Conservation (phyloP, 2,797 vertebrate species). For the Anabas testudineus region DNA sequence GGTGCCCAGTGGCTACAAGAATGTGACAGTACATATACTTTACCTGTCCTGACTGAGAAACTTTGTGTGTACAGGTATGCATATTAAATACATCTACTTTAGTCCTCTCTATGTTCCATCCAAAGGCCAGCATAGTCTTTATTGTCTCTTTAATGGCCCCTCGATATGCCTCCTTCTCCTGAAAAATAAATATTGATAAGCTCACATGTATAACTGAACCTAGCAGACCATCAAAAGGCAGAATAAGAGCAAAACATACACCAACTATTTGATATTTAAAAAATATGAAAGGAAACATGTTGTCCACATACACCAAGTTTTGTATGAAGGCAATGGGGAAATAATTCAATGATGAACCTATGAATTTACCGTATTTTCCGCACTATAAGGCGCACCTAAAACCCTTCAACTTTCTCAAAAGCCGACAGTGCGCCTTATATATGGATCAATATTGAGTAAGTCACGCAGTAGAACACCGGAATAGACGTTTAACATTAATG, state of each 20-base stretch:
- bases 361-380: no score
- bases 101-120: conserved; percentile 93
- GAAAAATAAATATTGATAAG: conserved; percentile 20
- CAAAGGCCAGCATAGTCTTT: conserved; percentile 94
- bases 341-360: conserved; percentile 17
- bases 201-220: conserved; percentile 1
- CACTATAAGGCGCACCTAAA: no score
- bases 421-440: no score
- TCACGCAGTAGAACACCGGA: no score
- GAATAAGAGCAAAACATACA: not conserved
- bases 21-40: conserved; percentile 64
- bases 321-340: not conserved
- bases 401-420: no score
- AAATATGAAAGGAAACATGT: conserved; percentile 15
- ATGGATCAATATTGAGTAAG: no score
- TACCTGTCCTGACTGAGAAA: conserved; percentile 95
- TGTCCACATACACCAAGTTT: conserved; percentile 1
- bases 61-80: conserved; percentile 84
- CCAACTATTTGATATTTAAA: conserved; percentile 18
- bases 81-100: conserved; percentile 88
- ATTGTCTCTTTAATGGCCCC: conserved; percentile 95
- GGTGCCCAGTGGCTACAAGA: not conserved
- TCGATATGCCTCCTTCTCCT: conserved; percentile 97
- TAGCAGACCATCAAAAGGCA: not conserved
- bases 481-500: no score